A percentile compares a stretch with the other conserved stretches of the same genome.
Evolutionary conservation across 2,797 vertebrate genomes (phyloP).

Genomic region (Arnoldichthys spilopterus): DNA sequence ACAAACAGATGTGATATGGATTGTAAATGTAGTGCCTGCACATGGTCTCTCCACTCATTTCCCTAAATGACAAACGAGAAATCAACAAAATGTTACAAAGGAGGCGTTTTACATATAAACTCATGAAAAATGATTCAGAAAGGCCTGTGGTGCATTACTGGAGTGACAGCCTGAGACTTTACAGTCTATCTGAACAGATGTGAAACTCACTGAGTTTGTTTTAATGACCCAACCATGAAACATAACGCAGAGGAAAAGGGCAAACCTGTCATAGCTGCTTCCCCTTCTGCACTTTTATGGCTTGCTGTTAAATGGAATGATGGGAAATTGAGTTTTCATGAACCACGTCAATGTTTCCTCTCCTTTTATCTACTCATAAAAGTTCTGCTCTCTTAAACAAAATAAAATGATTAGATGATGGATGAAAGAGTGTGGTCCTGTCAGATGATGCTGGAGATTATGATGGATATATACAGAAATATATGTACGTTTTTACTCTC

Average conservation of each 20-base stretch:
- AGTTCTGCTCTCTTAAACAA: neutral
- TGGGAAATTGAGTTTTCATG: slow-evolving; percentile 49
- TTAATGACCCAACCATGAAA: slow-evolving; percentile 59
- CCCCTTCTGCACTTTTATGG: slow-evolving; percentile 40
- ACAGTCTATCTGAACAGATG: slow-evolving; percentile 57
- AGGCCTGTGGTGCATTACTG: neutral
- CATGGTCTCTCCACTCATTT: too few relatives aligned
- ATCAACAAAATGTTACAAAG: neutral
- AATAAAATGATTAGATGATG: neutral
- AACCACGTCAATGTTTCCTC: slow-evolving; percentile 37
- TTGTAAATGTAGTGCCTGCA: too few relatives aligned
- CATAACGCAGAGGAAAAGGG: slow-evolving; percentile 68
- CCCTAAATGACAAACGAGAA: too few relatives aligned
- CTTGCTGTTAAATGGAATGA: slow-evolving; percentile 40
- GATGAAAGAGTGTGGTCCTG: neutral
- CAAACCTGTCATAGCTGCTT: slow-evolving; percentile 66
- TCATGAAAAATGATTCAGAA: neutral
- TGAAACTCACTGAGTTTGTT: slow-evolving; percentile 51
- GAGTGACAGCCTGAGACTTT: neutral
- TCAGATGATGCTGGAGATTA: neutral
- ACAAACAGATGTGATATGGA: too few relatives aligned
- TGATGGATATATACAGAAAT: too few relatives aligned
- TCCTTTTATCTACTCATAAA: slow-evolving; percentile 35
- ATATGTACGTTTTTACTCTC: too few relatives aligned
- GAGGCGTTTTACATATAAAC: neutral